phyloP scores from a whole-genome alignment of 2,113 vertebrate species.

The Alouatta palliata region DNA sequence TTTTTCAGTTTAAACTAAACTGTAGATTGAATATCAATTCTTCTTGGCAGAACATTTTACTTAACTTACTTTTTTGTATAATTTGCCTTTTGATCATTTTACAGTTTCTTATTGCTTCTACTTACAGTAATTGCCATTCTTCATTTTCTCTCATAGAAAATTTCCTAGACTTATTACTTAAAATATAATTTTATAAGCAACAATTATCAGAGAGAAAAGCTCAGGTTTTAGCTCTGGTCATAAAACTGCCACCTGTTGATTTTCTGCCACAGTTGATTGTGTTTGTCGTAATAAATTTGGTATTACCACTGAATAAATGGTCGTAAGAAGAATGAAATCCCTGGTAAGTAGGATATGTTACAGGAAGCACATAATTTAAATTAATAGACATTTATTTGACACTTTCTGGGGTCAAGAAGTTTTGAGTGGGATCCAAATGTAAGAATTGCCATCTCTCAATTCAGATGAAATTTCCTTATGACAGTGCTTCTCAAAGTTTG shows the following conservation, averaged over 20 bases:
- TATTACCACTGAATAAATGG: not conserved
- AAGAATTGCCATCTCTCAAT: not conserved
- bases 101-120: not conserved
- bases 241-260: not conserved
- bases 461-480: not conserved
- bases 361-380: not conserved
- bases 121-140: not conserved
- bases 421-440: not conserved
- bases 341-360: not conserved
- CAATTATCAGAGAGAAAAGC: not conserved
- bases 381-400: not conserved
- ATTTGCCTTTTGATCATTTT: not conserved
- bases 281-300: not conserved
- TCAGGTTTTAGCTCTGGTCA: not conserved
- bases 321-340: not conserved
- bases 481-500: not conserved
- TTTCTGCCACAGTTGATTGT: not conserved
- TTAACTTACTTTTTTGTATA: not conserved
- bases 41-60: not conserved
- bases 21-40: not conserved
- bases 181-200: conserved; percentile 1
- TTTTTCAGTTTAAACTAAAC: not conserved
- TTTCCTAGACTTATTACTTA: not conserved
- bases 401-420: not conserved
- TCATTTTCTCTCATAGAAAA: not conserved